phyloP scores from a whole-genome alignment of 1,140 invertebrate genomes.

The Cydia pomonella region DNA sequence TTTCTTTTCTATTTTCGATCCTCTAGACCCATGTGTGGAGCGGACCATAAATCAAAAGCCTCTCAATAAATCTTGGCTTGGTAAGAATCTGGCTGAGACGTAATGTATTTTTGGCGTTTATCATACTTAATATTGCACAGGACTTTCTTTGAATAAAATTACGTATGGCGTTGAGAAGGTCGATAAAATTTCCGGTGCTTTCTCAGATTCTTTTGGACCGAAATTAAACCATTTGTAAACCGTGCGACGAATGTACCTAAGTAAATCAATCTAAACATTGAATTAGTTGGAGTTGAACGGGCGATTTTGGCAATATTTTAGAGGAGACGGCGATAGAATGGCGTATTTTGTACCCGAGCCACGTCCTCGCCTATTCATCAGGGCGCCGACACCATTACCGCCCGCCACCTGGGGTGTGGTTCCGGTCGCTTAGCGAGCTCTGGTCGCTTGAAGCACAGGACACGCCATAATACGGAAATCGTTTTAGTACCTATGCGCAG shows the following conservation, averaged over 20 bases:
- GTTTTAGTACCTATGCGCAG: too few relatives aligned
- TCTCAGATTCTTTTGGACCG: conserved; percentile 49
- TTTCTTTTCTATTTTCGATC: conserved; percentile 70
- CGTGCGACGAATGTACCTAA: conserved; percentile 43
- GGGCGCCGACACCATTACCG: conserved; percentile 65
- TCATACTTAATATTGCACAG: conserved; percentile 29
- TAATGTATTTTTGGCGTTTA: conserved; percentile 50
- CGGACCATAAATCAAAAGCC: conserved; percentile 68
- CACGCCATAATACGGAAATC: too few relatives aligned
- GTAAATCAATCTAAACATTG: conserved; percentile 74
- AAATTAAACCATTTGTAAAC: conserved; percentile 74
- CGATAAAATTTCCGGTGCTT: conserved; percentile 22
- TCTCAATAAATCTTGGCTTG: conserved; percentile 68
- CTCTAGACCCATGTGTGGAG: conserved; percentile 65
- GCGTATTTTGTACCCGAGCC: conserved; percentile 63
- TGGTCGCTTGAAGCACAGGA: not conserved
- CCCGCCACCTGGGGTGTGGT: conserved; percentile 51
- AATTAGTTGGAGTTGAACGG: conserved; percentile 72
- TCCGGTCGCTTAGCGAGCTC: not conserved
- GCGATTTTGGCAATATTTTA: conserved; percentile 73
- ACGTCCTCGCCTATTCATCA: conserved; percentile 72
- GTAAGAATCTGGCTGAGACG: conserved; percentile 55
- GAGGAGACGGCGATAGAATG: conserved; percentile 61
- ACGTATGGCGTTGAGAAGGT: not conserved
- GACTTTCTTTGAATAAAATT: conserved; percentile 25